Evolutionary conservation across 2,113 vertebrate genomes (phyloP), one percentile per base, ranked within the genome.

Genomic region (Felis chaus): DNA sequence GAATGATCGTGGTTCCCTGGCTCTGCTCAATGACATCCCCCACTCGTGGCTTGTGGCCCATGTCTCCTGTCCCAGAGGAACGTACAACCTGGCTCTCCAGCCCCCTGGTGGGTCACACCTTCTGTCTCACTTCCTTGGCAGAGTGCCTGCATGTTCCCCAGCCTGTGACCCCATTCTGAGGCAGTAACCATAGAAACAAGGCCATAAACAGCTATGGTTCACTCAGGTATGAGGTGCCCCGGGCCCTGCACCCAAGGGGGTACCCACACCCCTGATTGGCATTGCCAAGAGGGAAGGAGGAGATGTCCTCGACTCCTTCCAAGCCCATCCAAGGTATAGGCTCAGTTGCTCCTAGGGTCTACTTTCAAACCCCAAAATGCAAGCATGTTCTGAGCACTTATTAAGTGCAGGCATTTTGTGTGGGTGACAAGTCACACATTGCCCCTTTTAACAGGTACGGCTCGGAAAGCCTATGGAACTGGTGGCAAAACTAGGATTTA

Each of bases 181-280:
- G 88, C 4, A 1, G 94, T 97, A 88, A 97, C 97, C 93, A 97
- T 97, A 73, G 96, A 95, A 96, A 97, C 94, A 45, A 45, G 50
- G 7, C 61, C 2, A 2, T 2, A 41, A 92, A 63, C 50, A 21
- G 36, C 63, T n/a, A 33, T 41, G 48, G 39, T 36, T 93, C 7
- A 0, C 3, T 14, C 3, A 33, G 65, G 81, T 41, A 48, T 13
- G 41, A 97, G 65, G 57, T 91, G 53, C 3, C 61, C 86, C 3
- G 3, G 89, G 39, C 18, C 45, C 91, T 53, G 53, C 55, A 95
- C 86, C 69, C 71, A 57, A 81, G 68, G 45, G 1, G 10, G 1
- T 45, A 27, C 57, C 15, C 14, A 63, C 50, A 18, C 19, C 23
- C 29, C 4, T 18, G 57, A 61, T 9, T 61, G 57, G 41, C 21